phyloP scores from a whole-genome alignment of 2,797 vertebrate species.

The Coregonus sp. region DNA sequence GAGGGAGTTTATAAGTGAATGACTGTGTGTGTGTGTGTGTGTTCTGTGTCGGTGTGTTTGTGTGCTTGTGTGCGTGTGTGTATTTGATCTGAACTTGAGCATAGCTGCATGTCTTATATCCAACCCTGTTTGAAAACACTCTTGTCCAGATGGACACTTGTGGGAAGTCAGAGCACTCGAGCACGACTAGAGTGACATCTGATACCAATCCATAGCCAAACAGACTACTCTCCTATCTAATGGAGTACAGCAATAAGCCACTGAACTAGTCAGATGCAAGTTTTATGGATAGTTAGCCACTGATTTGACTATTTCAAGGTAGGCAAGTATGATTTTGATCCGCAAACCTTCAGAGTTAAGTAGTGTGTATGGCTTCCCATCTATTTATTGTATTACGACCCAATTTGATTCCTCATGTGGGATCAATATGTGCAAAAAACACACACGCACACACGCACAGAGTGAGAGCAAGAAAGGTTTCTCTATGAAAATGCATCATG shows the following conservation, averaged over 20 bases:
- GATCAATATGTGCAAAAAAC: conserved; percentile 65
- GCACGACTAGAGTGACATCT: conserved; percentile 57
- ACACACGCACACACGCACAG: conserved; percentile 16
- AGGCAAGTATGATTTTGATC: conserved; percentile 47
- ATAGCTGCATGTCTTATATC: conserved; percentile 36
- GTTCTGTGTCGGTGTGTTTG: too few species aligned
- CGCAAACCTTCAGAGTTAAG: conserved; percentile 30
- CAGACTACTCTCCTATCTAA: conserved; percentile 36
- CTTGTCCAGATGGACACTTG: conserved; percentile 48
- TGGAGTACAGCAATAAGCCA: conserved; percentile 52
- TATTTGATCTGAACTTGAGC: conserved; percentile 14
- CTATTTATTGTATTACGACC: conserved; percentile 60
- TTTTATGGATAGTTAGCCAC: conserved; percentile 24
- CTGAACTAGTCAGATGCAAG: conserved; percentile 10
- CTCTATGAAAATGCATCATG: conserved; percentile 70
- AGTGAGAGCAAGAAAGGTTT: conserved; percentile 56
- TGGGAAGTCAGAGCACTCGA: conserved; percentile 62
- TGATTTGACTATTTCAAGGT: neutral
- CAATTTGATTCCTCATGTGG: conserved; percentile 62
- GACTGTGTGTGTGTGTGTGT: too few species aligned
- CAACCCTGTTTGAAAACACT: conserved; percentile 28
- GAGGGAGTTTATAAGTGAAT: neutral
- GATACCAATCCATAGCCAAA: conserved; percentile 51
- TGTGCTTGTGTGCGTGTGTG: neutral
- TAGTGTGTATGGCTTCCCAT: conserved; percentile 43